Percentiles rank a stretch among this genome's conserved stretches.
Evolutionary conservation across 2,888 invertebrate genomes (phyloP).

Genomic region (Megastigmus dorsalis): DNA sequence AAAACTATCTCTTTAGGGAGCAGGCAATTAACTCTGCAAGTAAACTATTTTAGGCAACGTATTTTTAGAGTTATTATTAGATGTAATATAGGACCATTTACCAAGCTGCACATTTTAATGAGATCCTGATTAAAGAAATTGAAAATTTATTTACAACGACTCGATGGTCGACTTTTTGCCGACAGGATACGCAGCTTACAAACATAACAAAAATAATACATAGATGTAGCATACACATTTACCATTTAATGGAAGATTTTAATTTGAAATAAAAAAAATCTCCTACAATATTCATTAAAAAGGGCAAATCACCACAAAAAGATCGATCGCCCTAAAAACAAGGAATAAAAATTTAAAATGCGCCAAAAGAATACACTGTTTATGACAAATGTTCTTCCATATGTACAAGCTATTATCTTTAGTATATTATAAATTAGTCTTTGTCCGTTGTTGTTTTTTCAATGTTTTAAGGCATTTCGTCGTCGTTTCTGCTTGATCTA

Average conservation of each 20-base stretch:
- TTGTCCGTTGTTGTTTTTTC: slow-evolving; percentile 49
- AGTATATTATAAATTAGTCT: slow-evolving; percentile 49
- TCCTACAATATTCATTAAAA: slow-evolving; percentile 44
- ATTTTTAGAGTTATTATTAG: slow-evolving; percentile 55
- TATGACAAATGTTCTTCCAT: slow-evolving; percentile 49
- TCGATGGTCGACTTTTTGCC: slow-evolving; percentile 27
- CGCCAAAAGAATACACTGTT: slow-evolving; percentile 50
- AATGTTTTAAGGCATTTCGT: slow-evolving; percentile 53
- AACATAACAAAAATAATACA: slow-evolving; percentile 55
- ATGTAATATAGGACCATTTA: slow-evolving; percentile 48
- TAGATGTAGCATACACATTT: slow-evolving; percentile 40
- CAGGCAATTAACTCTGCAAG: slow-evolving; percentile 37
- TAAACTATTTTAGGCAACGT: slow-evolving; percentile 52
- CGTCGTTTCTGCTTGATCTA: slow-evolving; percentile 41
- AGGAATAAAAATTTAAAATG: slow-evolving; percentile 48
- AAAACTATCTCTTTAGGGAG: slow-evolving; percentile 33
- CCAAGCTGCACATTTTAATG: slow-evolving; percentile 51
- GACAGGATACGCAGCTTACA: slow-evolving; percentile 47
- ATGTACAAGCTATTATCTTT: slow-evolving; percentile 51
- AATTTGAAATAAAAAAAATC: slow-evolving; percentile 42
- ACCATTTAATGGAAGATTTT: slow-evolving; percentile 46
- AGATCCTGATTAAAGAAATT: slow-evolving; percentile 48
- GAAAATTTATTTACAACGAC: slow-evolving; percentile 53
- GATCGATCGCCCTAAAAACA: slow-evolving; percentile 43
- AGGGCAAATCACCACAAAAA: slow-evolving; percentile 30